Conservation (phyloP, 2,113 vertebrate species). For the Struthio camelus region DNA sequence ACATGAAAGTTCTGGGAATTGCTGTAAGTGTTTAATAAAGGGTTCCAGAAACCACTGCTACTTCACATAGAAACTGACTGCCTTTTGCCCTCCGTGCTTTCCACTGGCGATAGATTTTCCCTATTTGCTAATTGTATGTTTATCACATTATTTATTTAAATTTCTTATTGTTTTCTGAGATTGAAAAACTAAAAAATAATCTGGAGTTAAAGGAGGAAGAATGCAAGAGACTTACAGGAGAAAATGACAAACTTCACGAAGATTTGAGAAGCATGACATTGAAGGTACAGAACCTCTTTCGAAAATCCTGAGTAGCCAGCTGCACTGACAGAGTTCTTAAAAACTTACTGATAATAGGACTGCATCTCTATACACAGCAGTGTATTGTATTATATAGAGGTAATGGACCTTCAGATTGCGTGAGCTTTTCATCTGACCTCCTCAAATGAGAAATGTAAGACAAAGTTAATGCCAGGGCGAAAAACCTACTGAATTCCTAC, state of each 20-base stretch:
- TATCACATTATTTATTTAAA: not conserved
- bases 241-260: conserved; percentile 47
- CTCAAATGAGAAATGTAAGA: not conserved
- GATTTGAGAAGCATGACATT: conserved; percentile 41
- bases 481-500: not conserved
- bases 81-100: not conserved
- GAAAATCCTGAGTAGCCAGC: not conserved
- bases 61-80: not conserved
- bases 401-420: not conserved
- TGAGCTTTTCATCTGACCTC: not conserved
- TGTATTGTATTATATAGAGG: not conserved
- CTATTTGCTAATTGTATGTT: not conserved
- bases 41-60: not conserved
- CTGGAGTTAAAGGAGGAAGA: conserved; percentile 45
- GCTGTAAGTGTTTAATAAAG: not conserved
- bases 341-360: not conserved
- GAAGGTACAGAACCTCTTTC: conserved; percentile 46
- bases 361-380: not conserved
- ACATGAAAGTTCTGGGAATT: not conserved
- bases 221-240: conserved; percentile 29
- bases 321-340: not conserved
- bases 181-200: conserved; percentile 35
- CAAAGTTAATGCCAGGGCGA: not conserved
- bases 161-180: conserved; percentile 32
- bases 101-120: not conserved